Evolutionary conservation across 2,888 invertebrate species (phyloP), one percentile per base, ranked within the genome.

Genomic region (Phengaris arion): DNA sequence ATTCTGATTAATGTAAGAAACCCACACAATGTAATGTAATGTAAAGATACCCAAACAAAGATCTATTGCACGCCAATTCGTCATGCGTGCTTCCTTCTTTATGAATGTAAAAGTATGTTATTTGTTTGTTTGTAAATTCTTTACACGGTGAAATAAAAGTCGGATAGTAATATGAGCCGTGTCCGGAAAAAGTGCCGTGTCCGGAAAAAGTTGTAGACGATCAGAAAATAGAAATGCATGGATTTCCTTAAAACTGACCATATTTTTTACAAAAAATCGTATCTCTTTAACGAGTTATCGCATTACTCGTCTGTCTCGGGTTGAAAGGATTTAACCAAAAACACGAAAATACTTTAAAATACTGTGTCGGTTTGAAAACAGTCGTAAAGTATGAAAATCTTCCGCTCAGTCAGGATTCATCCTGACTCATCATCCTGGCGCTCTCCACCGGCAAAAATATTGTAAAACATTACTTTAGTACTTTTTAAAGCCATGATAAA

Each of bases 91-190:
- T 64, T 64, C 64, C 64, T 64, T 6, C 64, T 13, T 6, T 45
- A 13, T 35, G 6, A 64, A 12, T 64, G 64, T 45, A 64, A 45
- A 64, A 64, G 64, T 64, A 22, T 35, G 12, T 45, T 35, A 22
- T 59, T 22, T 59, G 59, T 64, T 22, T 64, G 35, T 64, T 45
- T 64, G 64, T 64, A 13, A 6, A 64, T 64, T 64, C 64, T 12
- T 64, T 64, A 45, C 35, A 6, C 64, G 35, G 10, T 59, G 59
- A 35, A 64, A 35, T 22, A 15, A 12, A 52, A 52, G 52, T 52
- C 52, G n/a, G 13, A 45, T 45, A 22, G 45, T 45, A 64, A 22
- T 22, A 64, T 10, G 12, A 64, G 35, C 35, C 12, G 12, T 64
- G 12, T 35, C 2, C 35, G 35, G 35, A 22, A 64, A 22, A 35